phyloP scores from a whole-genome alignment of 2,797 vertebrate genomes.

The Myripristis jacobus region DNA sequence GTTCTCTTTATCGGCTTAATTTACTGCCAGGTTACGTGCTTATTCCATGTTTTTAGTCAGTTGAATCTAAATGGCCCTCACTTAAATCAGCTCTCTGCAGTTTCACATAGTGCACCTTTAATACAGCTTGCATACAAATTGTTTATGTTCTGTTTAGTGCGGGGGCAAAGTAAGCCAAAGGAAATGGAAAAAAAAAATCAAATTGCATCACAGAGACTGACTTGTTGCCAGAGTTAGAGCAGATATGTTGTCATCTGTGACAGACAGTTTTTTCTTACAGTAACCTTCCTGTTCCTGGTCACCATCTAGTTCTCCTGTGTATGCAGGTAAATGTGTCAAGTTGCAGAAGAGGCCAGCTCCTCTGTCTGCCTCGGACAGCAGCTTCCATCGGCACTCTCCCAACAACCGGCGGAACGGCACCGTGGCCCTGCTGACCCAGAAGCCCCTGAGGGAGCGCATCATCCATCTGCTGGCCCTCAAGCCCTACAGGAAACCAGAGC shows the following conservation, averaged over 20 bases:
- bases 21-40: too few species aligned
- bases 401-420: conserved; percentile 70
- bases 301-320: conserved; percentile 7
- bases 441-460: conserved; percentile 80
- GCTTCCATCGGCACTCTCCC: conserved; percentile 63
- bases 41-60: too few species aligned
- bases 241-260: neutral
- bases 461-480: conserved; percentile 83
- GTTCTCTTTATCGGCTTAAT: too few species aligned
- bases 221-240: too few species aligned
- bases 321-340: conserved; percentile 81
- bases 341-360: conserved; percentile 71
- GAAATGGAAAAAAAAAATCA: neutral
- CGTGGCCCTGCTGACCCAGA: conserved; percentile 52
- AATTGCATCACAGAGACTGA: neutral
- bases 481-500: conserved; percentile 82
- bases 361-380: conserved; percentile 58
- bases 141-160: neutral
- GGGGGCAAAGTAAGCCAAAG: neutral
- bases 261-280: neutral
- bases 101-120: neutral
- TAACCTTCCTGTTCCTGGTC: neutral
- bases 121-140: neutral
- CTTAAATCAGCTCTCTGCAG: too few species aligned
- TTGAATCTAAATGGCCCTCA: too few species aligned